Evolutionary conservation across 2,113 vertebrate genomes (phyloP).

Genomic region (Lamprotornis superbus): DNA sequence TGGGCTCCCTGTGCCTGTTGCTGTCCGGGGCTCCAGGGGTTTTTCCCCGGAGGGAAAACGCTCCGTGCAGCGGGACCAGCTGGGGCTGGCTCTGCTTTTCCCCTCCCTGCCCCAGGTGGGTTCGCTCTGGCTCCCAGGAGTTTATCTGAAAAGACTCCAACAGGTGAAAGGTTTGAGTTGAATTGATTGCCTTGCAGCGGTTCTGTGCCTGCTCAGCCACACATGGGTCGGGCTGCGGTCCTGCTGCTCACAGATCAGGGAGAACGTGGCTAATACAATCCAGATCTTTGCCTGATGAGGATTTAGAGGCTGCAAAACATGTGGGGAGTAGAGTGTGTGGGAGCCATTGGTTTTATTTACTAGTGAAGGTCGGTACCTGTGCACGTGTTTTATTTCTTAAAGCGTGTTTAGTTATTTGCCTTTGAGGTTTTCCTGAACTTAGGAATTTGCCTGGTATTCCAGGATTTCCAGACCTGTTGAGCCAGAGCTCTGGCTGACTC

Average conservation of each 20-base stretch:
- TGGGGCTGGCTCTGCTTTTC: background rate
- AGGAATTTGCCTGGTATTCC: background rate
- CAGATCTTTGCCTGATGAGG: background rate
- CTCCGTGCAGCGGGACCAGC: fast-evolving
- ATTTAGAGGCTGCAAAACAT: fast-evolving
- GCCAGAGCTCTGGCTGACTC: background rate
- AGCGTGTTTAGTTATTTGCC: background rate
- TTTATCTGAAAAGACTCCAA: background rate
- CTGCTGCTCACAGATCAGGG: background rate
- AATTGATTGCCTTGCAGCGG: fast-evolving
- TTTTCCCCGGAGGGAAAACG: background rate
- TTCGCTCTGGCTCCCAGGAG: fast-evolving
- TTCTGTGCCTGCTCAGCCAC: background rate
- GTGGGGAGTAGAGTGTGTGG: background rate
- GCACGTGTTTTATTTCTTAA: background rate
- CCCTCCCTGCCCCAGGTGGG: background rate
- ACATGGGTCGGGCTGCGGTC: background rate
- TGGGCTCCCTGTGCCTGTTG: background rate
- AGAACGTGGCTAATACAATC: background rate
- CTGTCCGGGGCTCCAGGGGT: background rate
- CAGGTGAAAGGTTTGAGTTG: background rate
- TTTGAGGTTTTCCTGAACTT: background rate
- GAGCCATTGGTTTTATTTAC: background rate
- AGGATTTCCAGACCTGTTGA: background rate
- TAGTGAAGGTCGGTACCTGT: background rate